Base-by-base conservation (phyloP, 2,797 vertebrate genomes). In the Arnoldichthys spilopterus region DNA sequence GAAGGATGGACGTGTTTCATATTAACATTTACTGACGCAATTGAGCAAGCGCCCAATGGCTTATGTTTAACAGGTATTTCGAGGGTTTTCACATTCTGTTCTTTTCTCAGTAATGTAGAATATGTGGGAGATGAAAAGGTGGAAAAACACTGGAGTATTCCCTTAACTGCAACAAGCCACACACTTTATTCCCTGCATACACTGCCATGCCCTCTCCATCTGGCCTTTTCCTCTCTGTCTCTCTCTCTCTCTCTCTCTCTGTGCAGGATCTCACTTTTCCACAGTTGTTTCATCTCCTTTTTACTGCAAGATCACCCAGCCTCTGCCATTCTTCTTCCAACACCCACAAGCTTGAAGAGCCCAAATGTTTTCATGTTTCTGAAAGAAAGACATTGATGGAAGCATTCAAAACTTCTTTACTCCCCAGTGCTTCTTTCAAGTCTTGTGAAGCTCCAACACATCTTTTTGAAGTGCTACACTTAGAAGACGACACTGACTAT, bases 241-340 rank as follows among this genome's bases (percentile, higher is more conserved):
- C 34, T 37, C 34, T 37, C 34, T 37, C 34, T 30, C 67, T 51
- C 15, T 67, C 51, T 58, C 59, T 72, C 64, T 68, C 45, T 63
- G 18, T 72, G 77, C 69, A 78, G 59, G 22, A 32, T 73, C 40
- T 80, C 78, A 61, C 54, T 75, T 75, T 80, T 51, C 59, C 26
- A 56, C 47, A 64, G 59, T 78, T 62, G 34, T 73, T 49, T 58
- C 62, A 59, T 24, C 26, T 51, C 62, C 73, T 34, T 24, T 74
- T 72, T 51, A 62, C 72, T 59, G 72, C 71, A 71, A 45, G 51
- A 51, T 24, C 30, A 8, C 40, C 71, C 63, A n/a, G n/a, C n/a
- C n/a, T 12, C n/a, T 22, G 11, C 22, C 22, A 58, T n/a, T 63
- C 47, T 58, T 64, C 32, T 20, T 15, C 63, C n/a, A 37, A 8